These are phyloP conservation scores for Eonycteris spelaea DNA, from an alignment of 2,113 vertebrate genomes.

Conservation along the genomic window DNA sequence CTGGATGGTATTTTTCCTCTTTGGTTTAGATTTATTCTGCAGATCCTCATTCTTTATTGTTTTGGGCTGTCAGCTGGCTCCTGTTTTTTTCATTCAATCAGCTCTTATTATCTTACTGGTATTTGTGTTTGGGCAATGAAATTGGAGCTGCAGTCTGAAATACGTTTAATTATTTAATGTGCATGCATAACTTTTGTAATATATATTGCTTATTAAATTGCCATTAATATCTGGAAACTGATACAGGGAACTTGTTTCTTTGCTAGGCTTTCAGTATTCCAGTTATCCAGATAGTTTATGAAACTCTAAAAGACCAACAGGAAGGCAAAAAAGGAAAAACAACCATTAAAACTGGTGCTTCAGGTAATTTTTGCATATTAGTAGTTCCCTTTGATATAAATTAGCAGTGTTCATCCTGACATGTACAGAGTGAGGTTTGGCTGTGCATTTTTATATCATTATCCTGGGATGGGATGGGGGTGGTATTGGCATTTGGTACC, in stretches of 20 bases:
- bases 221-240: neutral
- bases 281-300: constrained; percentile 98
- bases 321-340: constrained; percentile 96
- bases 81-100: neutral
- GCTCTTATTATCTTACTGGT: neutral
- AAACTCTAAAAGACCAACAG: constrained; percentile 96
- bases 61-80: neutral
- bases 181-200: neutral
- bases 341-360: constrained; percentile 92
- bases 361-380: constrained; percentile 80
- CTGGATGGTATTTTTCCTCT: neutral
- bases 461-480: accelerated
- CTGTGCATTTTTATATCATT: neutral
- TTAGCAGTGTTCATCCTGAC: neutral
- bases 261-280: constrained; percentile 97
- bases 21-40: neutral
- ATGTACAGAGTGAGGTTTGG: neutral
- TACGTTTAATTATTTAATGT: neutral
- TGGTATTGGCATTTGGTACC: neutral
- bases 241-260: neutral
- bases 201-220: neutral
- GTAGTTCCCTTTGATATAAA: neutral
- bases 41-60: neutral
- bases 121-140: neutral
- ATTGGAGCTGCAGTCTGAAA: neutral